Evolutionary conservation across 2,113 vertebrate species (phyloP).

Genomic region (Pelvicachromis taeniatus): DNA sequence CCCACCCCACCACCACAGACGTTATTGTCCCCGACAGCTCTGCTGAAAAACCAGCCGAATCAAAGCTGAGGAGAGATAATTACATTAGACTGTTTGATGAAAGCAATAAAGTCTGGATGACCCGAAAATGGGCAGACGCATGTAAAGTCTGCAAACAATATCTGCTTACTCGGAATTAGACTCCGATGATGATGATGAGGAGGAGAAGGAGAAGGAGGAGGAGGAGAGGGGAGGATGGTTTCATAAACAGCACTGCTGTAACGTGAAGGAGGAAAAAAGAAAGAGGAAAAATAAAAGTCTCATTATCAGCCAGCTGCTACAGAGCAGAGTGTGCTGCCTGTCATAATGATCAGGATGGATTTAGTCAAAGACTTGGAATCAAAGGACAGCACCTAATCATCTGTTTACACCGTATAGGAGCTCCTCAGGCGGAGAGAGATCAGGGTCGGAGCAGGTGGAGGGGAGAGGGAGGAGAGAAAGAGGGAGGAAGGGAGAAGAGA

Average conservation of each 20-base stretch:
- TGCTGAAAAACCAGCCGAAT: not conserved
- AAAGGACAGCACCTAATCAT: conserved; percentile 39
- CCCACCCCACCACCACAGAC: not conserved
- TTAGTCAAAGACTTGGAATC: conserved; percentile 20
- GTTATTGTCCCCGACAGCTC: conserved; percentile 21
- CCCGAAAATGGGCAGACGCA: not conserved
- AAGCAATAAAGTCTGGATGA: conserved; percentile 14
- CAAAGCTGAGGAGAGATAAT: conserved; percentile 1
- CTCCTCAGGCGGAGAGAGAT: not conserved
- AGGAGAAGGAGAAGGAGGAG: not conserved
- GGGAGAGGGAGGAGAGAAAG: not conserved
- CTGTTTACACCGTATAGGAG: not conserved
- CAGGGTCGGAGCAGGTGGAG: not conserved
- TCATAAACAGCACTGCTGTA: not conserved
- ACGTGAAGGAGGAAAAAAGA: not conserved
- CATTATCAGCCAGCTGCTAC: conserved; percentile 19
- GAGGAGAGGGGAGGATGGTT: not conserved
- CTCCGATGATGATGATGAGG: not conserved
- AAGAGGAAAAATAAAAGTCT: not conserved
- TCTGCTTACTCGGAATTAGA: not conserved
- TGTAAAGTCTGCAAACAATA: conserved; percentile 20
- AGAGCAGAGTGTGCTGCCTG: not conserved
- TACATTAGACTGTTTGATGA: conserved; percentile 9
- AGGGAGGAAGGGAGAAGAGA: not conserved
- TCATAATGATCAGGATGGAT: conserved; percentile 23